Percentiles rank a stretch among this genome's conserved stretches.
These are phyloP conservation scores for Halcyon senegalensis DNA, from an alignment of 2,113 vertebrate genomes.

Conservation along the genomic window DNA sequence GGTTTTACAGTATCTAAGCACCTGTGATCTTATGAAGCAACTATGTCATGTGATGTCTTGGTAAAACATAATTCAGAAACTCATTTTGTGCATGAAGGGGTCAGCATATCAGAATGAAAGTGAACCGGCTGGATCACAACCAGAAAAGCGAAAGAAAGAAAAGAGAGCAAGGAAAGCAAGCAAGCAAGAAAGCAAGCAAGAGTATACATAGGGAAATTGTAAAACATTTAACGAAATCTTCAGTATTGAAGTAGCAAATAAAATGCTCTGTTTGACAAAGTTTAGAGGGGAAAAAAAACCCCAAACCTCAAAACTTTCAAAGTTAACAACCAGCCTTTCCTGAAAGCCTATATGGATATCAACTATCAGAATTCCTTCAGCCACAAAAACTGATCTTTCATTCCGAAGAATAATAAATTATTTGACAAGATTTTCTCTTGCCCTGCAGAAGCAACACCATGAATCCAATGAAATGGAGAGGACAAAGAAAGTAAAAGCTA, in stretches of 20 bases:
- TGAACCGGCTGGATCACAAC: background rate
- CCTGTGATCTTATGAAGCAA: background rate
- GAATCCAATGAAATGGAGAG: background rate
- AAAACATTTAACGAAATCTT: background rate
- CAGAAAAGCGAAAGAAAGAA: background rate
- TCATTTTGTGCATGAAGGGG: background rate
- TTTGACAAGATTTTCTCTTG: background rate
- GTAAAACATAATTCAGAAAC: background rate
- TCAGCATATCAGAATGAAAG: background rate
- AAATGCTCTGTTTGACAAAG: background rate
- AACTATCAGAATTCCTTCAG: background rate
- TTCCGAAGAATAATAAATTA: background rate
- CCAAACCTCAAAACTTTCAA: background rate
- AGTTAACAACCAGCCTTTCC: background rate
- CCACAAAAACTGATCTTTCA: background rate
- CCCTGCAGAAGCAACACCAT: background rate
- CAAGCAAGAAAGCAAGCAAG: too few relatives aligned
- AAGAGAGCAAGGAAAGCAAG: too few relatives aligned
- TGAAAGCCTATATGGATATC: background rate
- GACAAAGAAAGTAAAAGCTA: background rate
- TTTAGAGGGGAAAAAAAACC: background rate
- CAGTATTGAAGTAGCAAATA: background rate
- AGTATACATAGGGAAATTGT: background rate
- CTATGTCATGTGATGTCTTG: rapidly evolving
- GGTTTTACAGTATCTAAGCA: background rate